These are phyloP conservation scores for Drosophila picticornis DNA, from an alignment of 2,888 invertebrate genomes.

Conservation along the genomic window DNA sequence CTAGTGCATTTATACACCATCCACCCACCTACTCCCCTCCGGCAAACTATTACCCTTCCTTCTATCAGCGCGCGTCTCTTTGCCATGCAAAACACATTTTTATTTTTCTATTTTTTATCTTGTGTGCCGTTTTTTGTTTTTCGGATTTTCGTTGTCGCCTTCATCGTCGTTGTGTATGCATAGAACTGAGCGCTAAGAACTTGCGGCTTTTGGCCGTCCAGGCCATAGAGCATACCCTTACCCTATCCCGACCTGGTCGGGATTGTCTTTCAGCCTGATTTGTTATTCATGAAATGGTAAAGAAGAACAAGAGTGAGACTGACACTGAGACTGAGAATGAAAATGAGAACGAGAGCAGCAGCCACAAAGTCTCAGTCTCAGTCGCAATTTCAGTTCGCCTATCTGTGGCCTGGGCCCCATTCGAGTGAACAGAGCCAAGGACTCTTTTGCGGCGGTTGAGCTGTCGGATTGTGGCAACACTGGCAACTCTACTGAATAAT, in stretches of 20 bases:
- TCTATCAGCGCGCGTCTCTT: constrained; percentile 17
- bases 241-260: constrained; percentile 28
- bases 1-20: constrained; percentile 37
- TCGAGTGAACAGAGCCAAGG: constrained; percentile 57
- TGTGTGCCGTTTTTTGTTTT: constrained; percentile 65
- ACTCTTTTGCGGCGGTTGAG: constrained; percentile 61
- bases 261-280: constrained; percentile 77
- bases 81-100: constrained; percentile 60
- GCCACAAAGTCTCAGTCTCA: constrained; percentile 15
- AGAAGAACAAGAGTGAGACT: constrained; percentile 16
- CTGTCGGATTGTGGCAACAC: constrained; percentile 44
- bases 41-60: constrained; percentile 10
- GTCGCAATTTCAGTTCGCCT: neutral
- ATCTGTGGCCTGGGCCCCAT: constrained; percentile 13
- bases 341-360: constrained; percentile 15
- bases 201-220: constrained; percentile 75
- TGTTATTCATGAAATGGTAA: constrained; percentile 76
- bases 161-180: constrained; percentile 65
- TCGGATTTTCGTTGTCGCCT: constrained; percentile 63
- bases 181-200: constrained; percentile 54
- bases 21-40: constrained; percentile 5
- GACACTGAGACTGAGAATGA: neutral
- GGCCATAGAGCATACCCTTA: constrained; percentile 29
- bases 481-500: constrained; percentile 59
- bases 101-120: constrained; percentile 21